Percentiles rank a stretch among this genome's conserved stretches.
Conservation (phyloP, 2,888 invertebrate species). For the Pediacus dermestoides region DNA sequence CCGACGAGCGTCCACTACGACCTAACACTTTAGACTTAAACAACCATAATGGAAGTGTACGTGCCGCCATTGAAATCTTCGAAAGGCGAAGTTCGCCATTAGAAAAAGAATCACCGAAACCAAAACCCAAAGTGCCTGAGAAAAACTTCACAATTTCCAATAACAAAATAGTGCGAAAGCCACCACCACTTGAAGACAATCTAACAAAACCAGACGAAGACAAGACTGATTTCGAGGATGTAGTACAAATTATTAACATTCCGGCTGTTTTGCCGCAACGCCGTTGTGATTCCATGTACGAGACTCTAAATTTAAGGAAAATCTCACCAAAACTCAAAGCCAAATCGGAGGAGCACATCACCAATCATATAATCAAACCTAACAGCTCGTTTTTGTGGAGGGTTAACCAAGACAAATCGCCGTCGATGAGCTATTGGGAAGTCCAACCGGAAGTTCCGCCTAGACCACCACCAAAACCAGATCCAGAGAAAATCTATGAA, state of each 20-base stretch:
- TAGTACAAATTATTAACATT: constrained; percentile 40
- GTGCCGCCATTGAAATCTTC: constrained; percentile 45
- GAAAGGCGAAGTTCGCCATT: constrained; percentile 37
- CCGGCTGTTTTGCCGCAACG: constrained; percentile 36
- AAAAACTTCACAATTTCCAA: constrained; percentile 52
- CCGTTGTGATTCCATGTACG: constrained; percentile 42
- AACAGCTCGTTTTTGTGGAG: constrained; percentile 67
- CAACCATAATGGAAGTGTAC: constrained; percentile 32
- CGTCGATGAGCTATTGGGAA: constrained; percentile 9
- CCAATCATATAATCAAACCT: constrained; percentile 52
- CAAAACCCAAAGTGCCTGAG: constrained; percentile 61
- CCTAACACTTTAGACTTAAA: constrained; percentile 24
- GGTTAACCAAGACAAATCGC: constrained; percentile 28
- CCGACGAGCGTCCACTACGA: constrained; percentile 32
- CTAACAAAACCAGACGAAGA: constrained; percentile 30
- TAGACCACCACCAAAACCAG: constrained; percentile 22
- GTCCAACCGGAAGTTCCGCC: constrained; percentile 22
- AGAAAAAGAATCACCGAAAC: constrained; percentile 36
- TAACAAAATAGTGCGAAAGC: constrained; percentile 50
- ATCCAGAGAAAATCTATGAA: constrained; percentile 10
- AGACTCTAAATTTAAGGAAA: constrained; percentile 31
- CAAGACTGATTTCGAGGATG: constrained; percentile 17
- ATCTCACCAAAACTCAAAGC: constrained; percentile 26
- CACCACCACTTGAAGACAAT: constrained; percentile 52
- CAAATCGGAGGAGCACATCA: constrained; percentile 25